Evolutionary conservation across 1,140 invertebrate species (phyloP).

Genomic region (Lepidurus packardi): DNA sequence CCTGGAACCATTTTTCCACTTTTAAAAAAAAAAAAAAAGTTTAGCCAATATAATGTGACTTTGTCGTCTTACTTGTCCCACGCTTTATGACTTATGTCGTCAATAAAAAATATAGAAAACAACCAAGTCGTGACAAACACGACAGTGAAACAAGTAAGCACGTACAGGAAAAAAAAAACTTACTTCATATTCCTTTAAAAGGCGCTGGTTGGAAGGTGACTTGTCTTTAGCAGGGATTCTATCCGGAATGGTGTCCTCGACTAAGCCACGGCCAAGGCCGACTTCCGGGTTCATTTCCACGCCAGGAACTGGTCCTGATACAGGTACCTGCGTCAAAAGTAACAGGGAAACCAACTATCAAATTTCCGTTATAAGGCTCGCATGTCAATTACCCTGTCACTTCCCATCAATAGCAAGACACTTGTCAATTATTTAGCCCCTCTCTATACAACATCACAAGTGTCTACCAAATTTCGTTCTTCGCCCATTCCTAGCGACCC

Average conservation of each 20-base stretch:
- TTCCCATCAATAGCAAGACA: background rate
- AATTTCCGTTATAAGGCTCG: background rate
- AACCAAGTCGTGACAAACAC: background rate
- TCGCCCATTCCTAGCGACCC: background rate
- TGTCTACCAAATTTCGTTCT: background rate
- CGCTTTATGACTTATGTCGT: no score
- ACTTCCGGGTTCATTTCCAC: constrained; percentile 18
- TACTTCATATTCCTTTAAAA: constrained; percentile 5
- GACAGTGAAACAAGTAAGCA: no score
- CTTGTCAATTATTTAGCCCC: background rate
- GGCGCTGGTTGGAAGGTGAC: background rate
- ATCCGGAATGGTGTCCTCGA: no score
- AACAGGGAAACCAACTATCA: background rate
- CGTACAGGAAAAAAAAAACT: background rate
- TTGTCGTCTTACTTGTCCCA: no score
- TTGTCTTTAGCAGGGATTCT: background rate
- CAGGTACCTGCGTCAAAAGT: background rate
- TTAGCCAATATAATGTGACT: no score
- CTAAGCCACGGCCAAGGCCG: background rate
- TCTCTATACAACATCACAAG: background rate
- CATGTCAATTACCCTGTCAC: background rate
- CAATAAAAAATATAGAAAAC: background rate
- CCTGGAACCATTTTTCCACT: no score
- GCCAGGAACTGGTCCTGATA: background rate
- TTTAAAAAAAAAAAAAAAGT: no score